A percentile compares a stretch with the other conserved stretches of the same genome.
These are phyloP conservation scores for Coptotermes formosanus DNA, from an alignment of 1,140 invertebrate genomes.

Conservation along the genomic window DNA sequence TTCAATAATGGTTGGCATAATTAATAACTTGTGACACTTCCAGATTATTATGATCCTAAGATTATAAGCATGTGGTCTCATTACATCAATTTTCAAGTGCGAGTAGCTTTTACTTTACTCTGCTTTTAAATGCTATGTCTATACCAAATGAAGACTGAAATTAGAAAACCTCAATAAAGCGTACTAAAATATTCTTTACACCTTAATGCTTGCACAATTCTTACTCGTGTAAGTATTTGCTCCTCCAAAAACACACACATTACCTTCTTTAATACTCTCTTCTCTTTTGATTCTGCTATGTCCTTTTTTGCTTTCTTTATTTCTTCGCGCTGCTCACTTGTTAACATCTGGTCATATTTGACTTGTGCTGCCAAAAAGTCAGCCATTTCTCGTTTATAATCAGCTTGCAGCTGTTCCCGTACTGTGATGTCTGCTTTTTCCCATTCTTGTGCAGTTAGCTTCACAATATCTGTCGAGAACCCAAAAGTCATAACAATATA, in stretches of 20 bases:
- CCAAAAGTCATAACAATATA: too few relatives aligned
- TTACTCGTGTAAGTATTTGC: too few relatives aligned
- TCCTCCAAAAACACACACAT: background rate
- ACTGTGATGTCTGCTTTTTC: constrained; percentile 32
- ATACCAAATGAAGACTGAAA: background rate
- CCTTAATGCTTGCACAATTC: background rate
- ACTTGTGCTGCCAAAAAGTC: constrained; percentile 30
- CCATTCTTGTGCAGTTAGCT: constrained; percentile 38
- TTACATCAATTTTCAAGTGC: too few relatives aligned
- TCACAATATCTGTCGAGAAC: constrained; percentile 35
- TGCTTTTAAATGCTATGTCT: background rate
- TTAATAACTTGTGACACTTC: too few relatives aligned
- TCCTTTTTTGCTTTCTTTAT: constrained; percentile 30
- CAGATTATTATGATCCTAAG: too few relatives aligned
- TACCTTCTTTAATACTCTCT: constrained; percentile 33
- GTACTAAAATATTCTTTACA: background rate
- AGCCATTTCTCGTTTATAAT: constrained; percentile 37
- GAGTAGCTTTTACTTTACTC: background rate
- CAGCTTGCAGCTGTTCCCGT: constrained; percentile 33
- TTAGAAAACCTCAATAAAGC: background rate
- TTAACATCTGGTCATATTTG: constrained; percentile 38
- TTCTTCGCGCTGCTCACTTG: constrained; percentile 35
- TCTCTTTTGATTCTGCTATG: constrained; percentile 34
- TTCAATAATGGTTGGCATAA: too few relatives aligned
- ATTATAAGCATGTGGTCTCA: too few relatives aligned